Conservation (phyloP, 2,888 invertebrate species). For the Lypha dubia region DNA sequence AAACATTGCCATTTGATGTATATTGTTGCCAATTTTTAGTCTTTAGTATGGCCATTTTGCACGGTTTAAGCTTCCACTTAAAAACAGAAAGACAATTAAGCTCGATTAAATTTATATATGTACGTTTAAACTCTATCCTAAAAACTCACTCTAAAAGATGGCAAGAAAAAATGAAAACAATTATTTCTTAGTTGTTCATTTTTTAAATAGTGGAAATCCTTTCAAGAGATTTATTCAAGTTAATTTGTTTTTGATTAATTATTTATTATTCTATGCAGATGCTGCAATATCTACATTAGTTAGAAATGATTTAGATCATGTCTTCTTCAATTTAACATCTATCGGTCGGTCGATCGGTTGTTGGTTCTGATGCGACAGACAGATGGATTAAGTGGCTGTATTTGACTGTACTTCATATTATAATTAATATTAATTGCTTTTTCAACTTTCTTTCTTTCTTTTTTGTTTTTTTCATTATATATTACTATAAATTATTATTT, state of each 20-base stretch:
- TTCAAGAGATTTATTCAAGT: slow-evolving; percentile 57
- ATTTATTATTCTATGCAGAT: slow-evolving; percentile 34
- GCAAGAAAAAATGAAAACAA: slow-evolving; percentile 18
- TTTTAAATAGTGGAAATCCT: slow-evolving; percentile 51
- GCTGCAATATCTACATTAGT: slow-evolving; percentile 28
- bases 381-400: slow-evolving; percentile 11
- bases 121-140: no score
- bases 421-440: slow-evolving; percentile 42
- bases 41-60: no score
- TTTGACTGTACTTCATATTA: slow-evolving; percentile 35
- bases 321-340: slow-evolving; percentile 27
- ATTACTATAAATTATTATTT: slow-evolving; percentile 65
- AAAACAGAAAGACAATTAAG: no score
- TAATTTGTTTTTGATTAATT: slow-evolving; percentile 20
- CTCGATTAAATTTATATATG: no score
- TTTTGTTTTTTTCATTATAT: slow-evolving; percentile 32
- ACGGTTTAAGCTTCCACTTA: no score
- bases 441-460: background rate
- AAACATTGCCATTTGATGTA: no score
- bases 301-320: slow-evolving; percentile 30
- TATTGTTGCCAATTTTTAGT: no score
- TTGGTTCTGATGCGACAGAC: slow-evolving; percentile 33
- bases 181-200: slow-evolving; percentile 21
- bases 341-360: slow-evolving; percentile 15
- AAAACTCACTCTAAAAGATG: no score